Evolutionary conservation across 2,113 vertebrate species (phyloP).

Genomic region (Formicarius rufipectus): DNA sequence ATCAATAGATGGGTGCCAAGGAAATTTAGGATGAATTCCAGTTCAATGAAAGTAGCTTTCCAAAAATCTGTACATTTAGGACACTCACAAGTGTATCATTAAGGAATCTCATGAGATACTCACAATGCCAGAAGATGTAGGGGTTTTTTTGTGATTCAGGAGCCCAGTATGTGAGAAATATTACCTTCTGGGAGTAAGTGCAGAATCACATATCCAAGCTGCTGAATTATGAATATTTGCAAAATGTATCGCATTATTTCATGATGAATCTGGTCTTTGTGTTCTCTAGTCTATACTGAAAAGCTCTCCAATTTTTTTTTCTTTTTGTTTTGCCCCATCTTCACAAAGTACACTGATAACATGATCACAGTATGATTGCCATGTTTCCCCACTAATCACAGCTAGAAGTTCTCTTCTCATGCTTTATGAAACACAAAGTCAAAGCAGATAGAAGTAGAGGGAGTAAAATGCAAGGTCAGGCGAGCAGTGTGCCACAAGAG

Average conservation of each 20-base stretch:
- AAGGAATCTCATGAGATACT: conserved; percentile 49
- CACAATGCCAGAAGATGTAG: conserved; percentile 11
- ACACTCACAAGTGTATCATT: conserved; percentile 43
- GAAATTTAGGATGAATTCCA: conserved; percentile 53
- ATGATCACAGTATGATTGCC: background rate
- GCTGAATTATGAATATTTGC: conserved; percentile 32
- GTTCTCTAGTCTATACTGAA: background rate
- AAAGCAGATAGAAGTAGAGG: background rate
- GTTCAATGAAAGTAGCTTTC: conserved; percentile 43
- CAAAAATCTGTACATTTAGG: conserved; percentile 50
- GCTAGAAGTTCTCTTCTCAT: background rate
- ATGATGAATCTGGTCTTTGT: background rate
- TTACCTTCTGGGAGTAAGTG: conserved; percentile 26
- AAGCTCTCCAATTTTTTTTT: rapidly evolving
- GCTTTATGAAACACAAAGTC: background rate
- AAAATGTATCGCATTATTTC: background rate
- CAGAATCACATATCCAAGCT: conserved; percentile 11
- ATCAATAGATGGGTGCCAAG: conserved; percentile 31
- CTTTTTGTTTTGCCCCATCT: background rate
- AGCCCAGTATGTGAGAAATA: conserved; percentile 40
- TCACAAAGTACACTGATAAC: background rate
- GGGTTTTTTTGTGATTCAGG: conserved; percentile 24
- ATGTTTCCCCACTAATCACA: background rate
- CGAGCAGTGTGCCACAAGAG: background rate
- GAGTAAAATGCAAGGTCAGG: conserved; percentile 13